Conservation (phyloP, 2,113 vertebrate genomes). For the Diphyllodes magnificus region DNA sequence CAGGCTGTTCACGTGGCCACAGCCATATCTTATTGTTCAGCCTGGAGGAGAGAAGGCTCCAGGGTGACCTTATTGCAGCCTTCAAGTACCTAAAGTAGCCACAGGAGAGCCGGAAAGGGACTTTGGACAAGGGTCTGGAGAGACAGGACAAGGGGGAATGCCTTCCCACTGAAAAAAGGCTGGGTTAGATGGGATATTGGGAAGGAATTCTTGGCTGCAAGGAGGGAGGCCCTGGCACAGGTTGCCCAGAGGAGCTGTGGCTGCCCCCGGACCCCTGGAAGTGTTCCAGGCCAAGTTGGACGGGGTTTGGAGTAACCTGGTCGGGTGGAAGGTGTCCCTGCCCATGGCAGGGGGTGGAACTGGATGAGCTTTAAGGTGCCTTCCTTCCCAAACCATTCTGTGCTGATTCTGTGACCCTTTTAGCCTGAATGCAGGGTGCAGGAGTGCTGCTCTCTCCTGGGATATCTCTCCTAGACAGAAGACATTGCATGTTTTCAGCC, state of each 20-base stretch:
- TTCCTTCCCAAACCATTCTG: background rate
- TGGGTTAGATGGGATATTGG: too few relatives aligned
- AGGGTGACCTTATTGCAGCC: too few relatives aligned
- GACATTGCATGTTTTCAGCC: rapidly evolving
- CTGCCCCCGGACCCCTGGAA: background rate
- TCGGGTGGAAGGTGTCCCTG: background rate
- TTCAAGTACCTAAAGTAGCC: background rate
- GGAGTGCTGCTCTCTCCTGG: background rate
- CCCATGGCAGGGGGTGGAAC: background rate
- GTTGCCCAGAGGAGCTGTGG: rapidly evolving
- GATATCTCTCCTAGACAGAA: background rate
- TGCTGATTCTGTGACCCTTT: background rate
- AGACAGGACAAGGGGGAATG: background rate
- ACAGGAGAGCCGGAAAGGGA: background rate
- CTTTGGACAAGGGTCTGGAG: background rate
- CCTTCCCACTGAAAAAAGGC: background rate
- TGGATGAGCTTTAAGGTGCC: background rate
- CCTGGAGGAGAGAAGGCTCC: background rate
- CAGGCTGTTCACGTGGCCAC: background rate
- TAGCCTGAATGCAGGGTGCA: background rate
- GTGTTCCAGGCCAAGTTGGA: rapidly evolving
- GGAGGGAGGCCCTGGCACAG: background rate
- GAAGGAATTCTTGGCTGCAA: background rate
- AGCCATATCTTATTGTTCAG: rapidly evolving
- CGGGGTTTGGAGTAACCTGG: rapidly evolving